phyloP scores from a whole-genome alignment of 2,888 invertebrate species.

The Melikaiella ostensackeni region DNA sequence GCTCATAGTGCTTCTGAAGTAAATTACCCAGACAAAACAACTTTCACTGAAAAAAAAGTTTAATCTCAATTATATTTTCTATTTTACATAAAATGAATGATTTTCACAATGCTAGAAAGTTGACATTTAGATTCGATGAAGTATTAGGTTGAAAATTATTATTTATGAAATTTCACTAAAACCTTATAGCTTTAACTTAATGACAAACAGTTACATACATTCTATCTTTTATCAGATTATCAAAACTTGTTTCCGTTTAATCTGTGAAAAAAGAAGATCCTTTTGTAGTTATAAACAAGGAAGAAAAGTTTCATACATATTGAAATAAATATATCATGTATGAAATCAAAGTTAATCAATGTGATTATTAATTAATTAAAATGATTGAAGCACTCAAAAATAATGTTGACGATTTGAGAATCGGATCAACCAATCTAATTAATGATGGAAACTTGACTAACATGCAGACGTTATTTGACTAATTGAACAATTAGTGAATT shows the following conservation, averaged over 20 bases:
- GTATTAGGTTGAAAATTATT: neutral
- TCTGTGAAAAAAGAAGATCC: neutral
- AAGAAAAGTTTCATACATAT: neutral
- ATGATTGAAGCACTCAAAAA: neutral
- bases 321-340: neutral
- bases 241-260: neutral
- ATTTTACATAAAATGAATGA: too few species aligned
- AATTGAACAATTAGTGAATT: slow-evolving; percentile 31
- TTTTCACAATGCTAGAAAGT: neutral
- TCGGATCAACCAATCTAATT: slow-evolving; percentile 18
- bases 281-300: too few species aligned
- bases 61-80: neutral
- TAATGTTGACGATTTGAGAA: neutral
- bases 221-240: neutral
- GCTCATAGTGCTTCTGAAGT: neutral
- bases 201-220: neutral
- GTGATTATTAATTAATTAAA: neutral
- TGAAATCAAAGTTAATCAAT: neutral
- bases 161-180: neutral
- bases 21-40: neutral
- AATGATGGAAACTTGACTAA: slow-evolving; percentile 16
- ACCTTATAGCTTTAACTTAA: neutral
- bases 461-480: slow-evolving; percentile 33
- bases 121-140: neutral
- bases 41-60: neutral